These are phyloP conservation scores for Ceratitis capitata DNA, from an alignment of 1,140 invertebrate species.

Conservation along the genomic window DNA sequence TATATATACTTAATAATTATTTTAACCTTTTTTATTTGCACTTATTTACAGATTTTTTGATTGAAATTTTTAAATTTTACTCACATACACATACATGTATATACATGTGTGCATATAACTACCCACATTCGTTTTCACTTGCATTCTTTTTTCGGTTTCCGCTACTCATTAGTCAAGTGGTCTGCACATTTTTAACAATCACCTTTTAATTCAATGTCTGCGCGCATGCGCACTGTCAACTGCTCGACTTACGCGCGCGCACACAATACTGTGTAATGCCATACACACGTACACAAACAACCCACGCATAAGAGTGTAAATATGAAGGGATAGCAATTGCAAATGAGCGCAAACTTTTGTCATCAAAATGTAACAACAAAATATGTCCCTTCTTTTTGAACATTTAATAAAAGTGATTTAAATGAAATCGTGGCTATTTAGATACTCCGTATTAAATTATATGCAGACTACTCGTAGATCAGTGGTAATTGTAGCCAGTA, in stretches of 20 bases:
- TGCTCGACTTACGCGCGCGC: constrained; percentile 24
- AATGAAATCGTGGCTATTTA: neutral
- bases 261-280: neutral
- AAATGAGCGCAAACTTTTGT: neutral
- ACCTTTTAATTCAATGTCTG: constrained; percentile 4
- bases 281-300: neutral
- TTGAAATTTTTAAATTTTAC: neutral
- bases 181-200: neutral
- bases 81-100: neutral
- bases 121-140: neutral
- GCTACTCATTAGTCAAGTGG: constrained; percentile 16
- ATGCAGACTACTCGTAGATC: neutral
- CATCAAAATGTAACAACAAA: neutral
- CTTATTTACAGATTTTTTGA: neutral
- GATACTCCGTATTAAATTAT: neutral
- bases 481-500: neutral
- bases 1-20: neutral
- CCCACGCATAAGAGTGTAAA: neutral
- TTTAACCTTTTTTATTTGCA: neutral
- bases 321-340: neutral
- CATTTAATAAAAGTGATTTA: neutral
- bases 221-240: constrained; percentile 3
- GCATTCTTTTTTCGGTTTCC: neutral
- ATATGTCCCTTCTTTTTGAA: neutral
- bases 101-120: neutral